phyloP scores from a whole-genome alignment of 2,797 vertebrate genomes.

The Tenualosa thibaudeaui region DNA sequence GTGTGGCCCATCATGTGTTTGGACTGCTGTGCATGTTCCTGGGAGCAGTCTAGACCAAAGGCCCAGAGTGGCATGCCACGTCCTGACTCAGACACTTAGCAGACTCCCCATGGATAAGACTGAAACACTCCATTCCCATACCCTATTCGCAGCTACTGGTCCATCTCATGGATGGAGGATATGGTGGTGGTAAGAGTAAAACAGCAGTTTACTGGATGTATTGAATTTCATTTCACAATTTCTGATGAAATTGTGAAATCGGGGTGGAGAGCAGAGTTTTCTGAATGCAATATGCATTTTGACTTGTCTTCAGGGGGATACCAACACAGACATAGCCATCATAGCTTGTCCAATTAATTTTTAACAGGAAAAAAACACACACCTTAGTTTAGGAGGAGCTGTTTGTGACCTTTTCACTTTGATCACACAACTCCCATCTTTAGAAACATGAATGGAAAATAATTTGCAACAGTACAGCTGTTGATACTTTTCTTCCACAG shows the following conservation, averaged over 20 bases:
- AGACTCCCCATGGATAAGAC: neutral
- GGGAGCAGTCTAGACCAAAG: neutral
- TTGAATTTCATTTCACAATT: neutral
- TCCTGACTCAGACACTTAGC: constrained; percentile 14
- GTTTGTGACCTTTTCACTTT: constrained; percentile 32
- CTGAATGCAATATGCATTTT: neutral
- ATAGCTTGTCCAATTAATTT: neutral
- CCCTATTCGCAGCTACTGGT: neutral
- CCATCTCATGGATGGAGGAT: neutral
- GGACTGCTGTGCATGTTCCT: neutral
- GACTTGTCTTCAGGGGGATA: neutral
- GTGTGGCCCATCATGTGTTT: neutral
- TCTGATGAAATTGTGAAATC: neutral
- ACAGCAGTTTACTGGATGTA: neutral
- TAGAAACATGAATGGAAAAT: constrained; percentile 33
- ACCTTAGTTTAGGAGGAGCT: too few species aligned
- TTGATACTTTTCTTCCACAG: constrained; percentile 35
- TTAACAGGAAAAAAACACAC: neutral
- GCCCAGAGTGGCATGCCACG: neutral
- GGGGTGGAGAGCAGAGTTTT: too few species aligned
- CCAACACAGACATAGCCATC: neutral
- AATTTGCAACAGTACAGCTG: constrained; percentile 49
- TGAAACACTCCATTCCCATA: neutral
- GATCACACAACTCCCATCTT: constrained; percentile 41
- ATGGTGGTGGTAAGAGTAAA: neutral